Evolutionary conservation across 2,797 vertebrate genomes (phyloP).

Genomic region (Silurus lanzhouensis): DNA sequence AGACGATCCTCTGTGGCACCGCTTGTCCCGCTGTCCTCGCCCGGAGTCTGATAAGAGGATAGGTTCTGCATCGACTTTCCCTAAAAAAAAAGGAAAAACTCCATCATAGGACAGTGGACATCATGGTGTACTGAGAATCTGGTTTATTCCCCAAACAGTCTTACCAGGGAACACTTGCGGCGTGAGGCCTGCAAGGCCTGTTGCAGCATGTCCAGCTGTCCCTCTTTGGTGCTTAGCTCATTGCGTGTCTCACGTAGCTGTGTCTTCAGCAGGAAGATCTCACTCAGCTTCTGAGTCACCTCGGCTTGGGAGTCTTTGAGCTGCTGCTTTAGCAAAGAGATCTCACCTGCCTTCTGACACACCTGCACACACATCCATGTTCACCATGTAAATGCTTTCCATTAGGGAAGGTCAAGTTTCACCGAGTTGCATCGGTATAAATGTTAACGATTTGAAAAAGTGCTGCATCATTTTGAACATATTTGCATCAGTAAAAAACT

Average conservation of each 20-base stretch:
- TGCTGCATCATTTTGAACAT: too few species aligned
- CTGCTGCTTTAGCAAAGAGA: constrained; percentile 95
- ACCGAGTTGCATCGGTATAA: too few species aligned
- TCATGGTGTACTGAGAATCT: not conserved
- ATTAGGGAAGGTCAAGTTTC: too few species aligned
- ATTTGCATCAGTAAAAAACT: too few species aligned
- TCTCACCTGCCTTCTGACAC: constrained; percentile 96
- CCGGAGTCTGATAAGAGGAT: constrained; percentile 54
- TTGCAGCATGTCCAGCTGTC: constrained; percentile 81
- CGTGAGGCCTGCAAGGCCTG: constrained; percentile 71
- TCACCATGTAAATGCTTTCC: not conserved
- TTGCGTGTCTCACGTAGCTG: constrained; percentile 85
- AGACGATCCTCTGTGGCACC: constrained; percentile 81
- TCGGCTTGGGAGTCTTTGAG: constrained; percentile 92
- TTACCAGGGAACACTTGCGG: constrained; percentile 51
- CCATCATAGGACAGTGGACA: not conserved
- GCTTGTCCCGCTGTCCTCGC: constrained; percentile 56
- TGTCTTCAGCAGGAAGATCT: constrained; percentile 93
- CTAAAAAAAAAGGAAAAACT: not conserved
- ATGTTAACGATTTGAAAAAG: too few species aligned
- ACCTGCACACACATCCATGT: constrained; percentile 73
- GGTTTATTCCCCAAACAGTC: not conserved
- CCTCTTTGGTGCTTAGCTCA: constrained; percentile 80
- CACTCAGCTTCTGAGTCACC: constrained; percentile 90
- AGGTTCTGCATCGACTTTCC: constrained; percentile 25